Conservation (phyloP, 1,140 invertebrate genomes). For the Holotrichia oblita region DNA sequence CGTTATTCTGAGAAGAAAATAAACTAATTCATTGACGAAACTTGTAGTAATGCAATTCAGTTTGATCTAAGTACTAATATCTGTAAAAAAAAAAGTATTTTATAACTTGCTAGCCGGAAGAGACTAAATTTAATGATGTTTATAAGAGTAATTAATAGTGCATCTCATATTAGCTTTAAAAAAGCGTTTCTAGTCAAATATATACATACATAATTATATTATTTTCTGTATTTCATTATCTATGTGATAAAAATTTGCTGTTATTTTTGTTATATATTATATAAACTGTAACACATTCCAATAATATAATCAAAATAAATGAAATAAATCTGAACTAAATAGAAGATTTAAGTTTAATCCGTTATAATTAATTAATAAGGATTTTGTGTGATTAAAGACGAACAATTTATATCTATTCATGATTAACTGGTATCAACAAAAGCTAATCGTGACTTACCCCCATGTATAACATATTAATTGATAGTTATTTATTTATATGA, state of each 20-base stretch:
- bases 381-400: too few species aligned
- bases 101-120: not conserved
- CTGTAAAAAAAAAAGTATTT: not conserved
- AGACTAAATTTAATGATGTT: not conserved
- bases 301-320: constrained; percentile 19
- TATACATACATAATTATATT: not conserved
- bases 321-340: not conserved
- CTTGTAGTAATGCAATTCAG: not conserved
- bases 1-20: constrained; percentile 54
- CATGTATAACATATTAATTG: too few species aligned
- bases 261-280: constrained; percentile 37
- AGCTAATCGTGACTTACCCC: too few species aligned
- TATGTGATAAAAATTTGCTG: constrained; percentile 27
- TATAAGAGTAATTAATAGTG: not conserved
- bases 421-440: too few species aligned
- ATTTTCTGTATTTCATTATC: not conserved
- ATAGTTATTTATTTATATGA: too few species aligned
- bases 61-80: not conserved
- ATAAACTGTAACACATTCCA: constrained; percentile 11
- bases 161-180: constrained; percentile 10
- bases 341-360: too few species aligned
- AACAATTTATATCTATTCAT: too few species aligned
- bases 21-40: not conserved
- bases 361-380: too few species aligned
- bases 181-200: constrained; percentile 29